Base-by-base conservation (phyloP, 1,140 invertebrate genomes). In the Pseudomyrmex dendroicus region DNA sequence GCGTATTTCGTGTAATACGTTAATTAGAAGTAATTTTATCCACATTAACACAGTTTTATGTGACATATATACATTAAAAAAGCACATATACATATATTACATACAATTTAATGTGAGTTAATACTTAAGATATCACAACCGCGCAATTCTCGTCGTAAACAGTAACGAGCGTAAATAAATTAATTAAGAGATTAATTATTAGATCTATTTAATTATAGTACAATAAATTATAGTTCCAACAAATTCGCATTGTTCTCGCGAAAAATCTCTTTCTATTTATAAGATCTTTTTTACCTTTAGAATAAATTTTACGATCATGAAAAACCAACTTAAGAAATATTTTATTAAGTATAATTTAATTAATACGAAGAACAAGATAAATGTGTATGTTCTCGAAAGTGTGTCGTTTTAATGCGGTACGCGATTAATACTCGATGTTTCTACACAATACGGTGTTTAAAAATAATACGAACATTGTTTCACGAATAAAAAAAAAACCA, bases 11-110 rank as follows among this genome's bases (percentile, higher is more conserved):
- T n/a, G 1, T 17, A 59, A n/a, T 15, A 25, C 0, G 0, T 10
- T 59, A 46, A 59, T 59, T 73, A 59, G 12, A 61, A n/a, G 15
- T 61, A 59, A 61, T 73, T 22, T 73, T 59, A 73, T 73, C 25
- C 44, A n/a, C 13, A 20, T 52, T 4, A 64, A 15, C 48, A 7
- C 3, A 57, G 20, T 46, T 73, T 59, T 61, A 72, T 44, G 8
- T 25, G 61, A 73, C 15, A n/a, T 17, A 56, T 70, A 25, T 4
- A 3, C 25, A 25, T 20, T 5, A 35, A 35, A 35, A 35, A 35
- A 4, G 5, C 35, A 35, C 35, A 35, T 35, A 7, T 35, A 7
- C 25, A 25, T 25, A 25, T 25, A 35, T 35, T 35, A 35, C 35
- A 35, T 35, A 35, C 35, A 35, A 35, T 35, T 35, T 35, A 35